Conservation (phyloP, 30 jellyfish, hydroid and myxozoan genomes). For the Sanderia malayensis region DNA sequence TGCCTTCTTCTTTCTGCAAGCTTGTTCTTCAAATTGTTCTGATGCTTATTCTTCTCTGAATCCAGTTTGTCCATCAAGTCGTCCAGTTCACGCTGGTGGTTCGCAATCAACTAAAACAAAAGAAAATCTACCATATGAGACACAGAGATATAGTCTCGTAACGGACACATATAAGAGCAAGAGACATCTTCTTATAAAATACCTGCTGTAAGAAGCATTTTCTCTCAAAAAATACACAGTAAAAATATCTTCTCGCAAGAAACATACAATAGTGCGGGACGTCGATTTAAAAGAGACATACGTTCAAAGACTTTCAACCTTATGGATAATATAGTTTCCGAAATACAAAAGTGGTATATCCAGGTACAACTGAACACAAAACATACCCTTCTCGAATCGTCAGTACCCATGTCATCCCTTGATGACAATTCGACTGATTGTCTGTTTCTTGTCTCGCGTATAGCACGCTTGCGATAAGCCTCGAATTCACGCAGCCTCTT, state of each 20-base stretch:
- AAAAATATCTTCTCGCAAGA: too few relatives aligned
- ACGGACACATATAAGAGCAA: too few relatives aligned
- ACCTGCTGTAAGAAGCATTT: too few relatives aligned
- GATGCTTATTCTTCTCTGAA: conserved; percentile 60
- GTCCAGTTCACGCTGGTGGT: conserved; percentile 79
- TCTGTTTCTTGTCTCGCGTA: conserved; percentile 71
- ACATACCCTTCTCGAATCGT: conserved; percentile 63
- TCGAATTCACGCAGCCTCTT: conserved; percentile 71
- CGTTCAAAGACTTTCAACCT: too few relatives aligned
- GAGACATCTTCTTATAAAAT: too few relatives aligned
- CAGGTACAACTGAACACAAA: too few relatives aligned
- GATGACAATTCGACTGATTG: conserved; percentile 90
- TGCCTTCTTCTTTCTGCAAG: conserved; percentile 68
- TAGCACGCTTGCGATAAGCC: conserved; percentile 63
- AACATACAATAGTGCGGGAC: too few relatives aligned
- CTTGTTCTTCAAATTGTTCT: conserved; percentile 53
- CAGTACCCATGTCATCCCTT: conserved; percentile 69
- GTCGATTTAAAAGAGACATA: too few relatives aligned
- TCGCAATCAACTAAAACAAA: conserved; percentile 65
- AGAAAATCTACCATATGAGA: background rate
- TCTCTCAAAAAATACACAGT: too few relatives aligned
- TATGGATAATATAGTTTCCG: too few relatives aligned
- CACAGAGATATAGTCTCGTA: background rate
- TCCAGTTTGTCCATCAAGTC: conserved; percentile 82
- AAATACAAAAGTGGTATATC: too few relatives aligned